Evolutionary conservation across 2,888 invertebrate genomes (phyloP), one percentile per base, ranked within the genome.

Genomic region (Patella pellucida): DNA sequence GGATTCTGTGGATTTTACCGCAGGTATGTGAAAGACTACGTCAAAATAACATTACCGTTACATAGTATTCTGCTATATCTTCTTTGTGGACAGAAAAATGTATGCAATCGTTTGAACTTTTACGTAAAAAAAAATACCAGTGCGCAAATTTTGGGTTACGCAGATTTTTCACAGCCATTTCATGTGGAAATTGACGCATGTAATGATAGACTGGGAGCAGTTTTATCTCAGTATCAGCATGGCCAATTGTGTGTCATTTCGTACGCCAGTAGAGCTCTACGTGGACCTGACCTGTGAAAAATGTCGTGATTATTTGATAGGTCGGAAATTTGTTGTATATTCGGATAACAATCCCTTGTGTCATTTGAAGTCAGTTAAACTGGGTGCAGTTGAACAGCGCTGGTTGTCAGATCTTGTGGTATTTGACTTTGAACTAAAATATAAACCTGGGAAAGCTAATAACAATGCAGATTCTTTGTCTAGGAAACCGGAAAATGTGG

Each of bases 301-400:
- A 52, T 78, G 75, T 62, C 7, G 70, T 15, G 78, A 73, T 68
- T 78, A 72, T 67, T 69, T 76, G 68, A n/a, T 78, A 15, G 71
- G 69, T 16, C n/a, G 23, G n/a, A 52, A 23, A 27, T 77, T 71
- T 51, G 51, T n/a, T 12, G 70, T 77, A 12, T 56, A 68, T n/a
- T 75, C 70, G 16, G 74, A 77, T n/a, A 77, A 74, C n/a, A 76
- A 76, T 27, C 76, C 76, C 0, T 56, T 76, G 68, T 68, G 23
- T 15, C 68, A 77, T 51, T n/a, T 74, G 12, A 19, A 31, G 27
- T 23, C 74, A 23, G 74, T 62, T n/a, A 77, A 71, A 51, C 51
- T 77, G 11, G 56, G 70, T 27, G 77, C 77, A 5, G 70, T 70
- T 11, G 77, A 77, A 62, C 77, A 77, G 51, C 72, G 77, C 12